Evolutionary conservation across 2,888 invertebrate species (phyloP).

Genomic region (Proisotoma minuta): DNA sequence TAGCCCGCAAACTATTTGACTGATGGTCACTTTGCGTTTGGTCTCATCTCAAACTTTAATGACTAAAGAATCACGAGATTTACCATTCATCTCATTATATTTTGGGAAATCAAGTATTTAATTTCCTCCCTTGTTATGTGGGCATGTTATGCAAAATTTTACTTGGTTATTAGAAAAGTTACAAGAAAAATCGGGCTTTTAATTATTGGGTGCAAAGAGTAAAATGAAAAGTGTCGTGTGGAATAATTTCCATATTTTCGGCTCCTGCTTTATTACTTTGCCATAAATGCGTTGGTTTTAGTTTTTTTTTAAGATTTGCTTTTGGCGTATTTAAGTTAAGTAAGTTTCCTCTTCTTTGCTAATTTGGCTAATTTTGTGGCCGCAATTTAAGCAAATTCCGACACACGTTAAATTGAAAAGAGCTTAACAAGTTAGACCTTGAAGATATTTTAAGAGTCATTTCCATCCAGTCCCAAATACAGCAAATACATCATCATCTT

Average conservation of each 20-base stretch:
- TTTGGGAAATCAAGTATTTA: constrained; percentile 16
- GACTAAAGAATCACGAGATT: constrained; percentile 3
- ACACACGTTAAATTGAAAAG: not conserved
- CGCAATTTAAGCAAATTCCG: not conserved
- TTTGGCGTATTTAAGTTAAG: not conserved
- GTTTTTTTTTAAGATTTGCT: too few species aligned
- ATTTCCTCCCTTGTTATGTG: not conserved
- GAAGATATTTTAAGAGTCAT: constrained; percentile 4
- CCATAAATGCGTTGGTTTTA: not conserved
- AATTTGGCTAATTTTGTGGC: constrained; percentile 6
- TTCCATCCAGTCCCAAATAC: not conserved
- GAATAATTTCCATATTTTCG: not conserved
- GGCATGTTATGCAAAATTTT: not conserved
- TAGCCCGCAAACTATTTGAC: constrained; percentile 14
- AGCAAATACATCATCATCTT: not conserved
- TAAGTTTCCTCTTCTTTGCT: constrained; percentile 5
- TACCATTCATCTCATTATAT: not conserved
- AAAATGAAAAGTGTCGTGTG: not conserved
- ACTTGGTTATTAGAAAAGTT: too few species aligned
- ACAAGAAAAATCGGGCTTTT: not conserved
- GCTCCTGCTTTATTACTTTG: not conserved
- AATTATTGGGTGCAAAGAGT: not conserved
- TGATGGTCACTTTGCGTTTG: constrained; percentile 38
- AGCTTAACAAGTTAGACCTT: constrained; percentile 2
- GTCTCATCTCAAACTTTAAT: constrained; percentile 3